phyloP scores from a whole-genome alignment of 23 tunicate genomes.

The Styela clava region DNA sequence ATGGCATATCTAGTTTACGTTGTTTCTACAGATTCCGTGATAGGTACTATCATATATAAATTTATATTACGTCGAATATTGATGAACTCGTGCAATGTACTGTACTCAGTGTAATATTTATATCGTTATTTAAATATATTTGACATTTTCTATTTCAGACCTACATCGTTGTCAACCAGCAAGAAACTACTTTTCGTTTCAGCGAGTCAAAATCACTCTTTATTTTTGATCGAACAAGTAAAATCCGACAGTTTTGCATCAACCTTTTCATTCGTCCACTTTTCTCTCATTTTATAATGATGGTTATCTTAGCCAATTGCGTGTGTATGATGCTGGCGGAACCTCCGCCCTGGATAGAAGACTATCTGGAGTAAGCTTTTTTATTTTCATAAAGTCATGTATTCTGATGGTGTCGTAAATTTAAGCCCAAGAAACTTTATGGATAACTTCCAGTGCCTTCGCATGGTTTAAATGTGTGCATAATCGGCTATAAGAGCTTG shows the following conservation, averaged over 20 bases:
- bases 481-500: too few species aligned
- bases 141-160: too few species aligned
- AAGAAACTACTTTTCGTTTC: constrained; percentile 84
- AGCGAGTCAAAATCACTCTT: constrained; percentile 74
- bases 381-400: neutral
- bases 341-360: constrained; percentile 79
- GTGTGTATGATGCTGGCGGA: constrained; percentile 77
- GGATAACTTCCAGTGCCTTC: neutral
- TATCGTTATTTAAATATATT: too few species aligned
- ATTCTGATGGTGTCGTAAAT: neutral
- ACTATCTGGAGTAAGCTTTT: constrained; percentile 62
- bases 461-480: too few species aligned
- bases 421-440: neutral
- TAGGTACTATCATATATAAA: too few species aligned
- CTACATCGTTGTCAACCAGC: constrained; percentile 77
- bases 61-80: too few species aligned
- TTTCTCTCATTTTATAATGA: constrained; percentile 75
- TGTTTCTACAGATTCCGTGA: too few species aligned
- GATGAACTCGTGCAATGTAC: too few species aligned
- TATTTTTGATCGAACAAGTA: constrained; percentile 43
- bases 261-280: constrained; percentile 59
- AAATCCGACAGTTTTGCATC: constrained; percentile 50
- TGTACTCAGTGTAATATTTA: too few species aligned
- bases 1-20: too few species aligned
- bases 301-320: constrained; percentile 85